Evolutionary conservation across 2,797 vertebrate species (phyloP).

Genomic region (Pachyuromys duprasi): DNA sequence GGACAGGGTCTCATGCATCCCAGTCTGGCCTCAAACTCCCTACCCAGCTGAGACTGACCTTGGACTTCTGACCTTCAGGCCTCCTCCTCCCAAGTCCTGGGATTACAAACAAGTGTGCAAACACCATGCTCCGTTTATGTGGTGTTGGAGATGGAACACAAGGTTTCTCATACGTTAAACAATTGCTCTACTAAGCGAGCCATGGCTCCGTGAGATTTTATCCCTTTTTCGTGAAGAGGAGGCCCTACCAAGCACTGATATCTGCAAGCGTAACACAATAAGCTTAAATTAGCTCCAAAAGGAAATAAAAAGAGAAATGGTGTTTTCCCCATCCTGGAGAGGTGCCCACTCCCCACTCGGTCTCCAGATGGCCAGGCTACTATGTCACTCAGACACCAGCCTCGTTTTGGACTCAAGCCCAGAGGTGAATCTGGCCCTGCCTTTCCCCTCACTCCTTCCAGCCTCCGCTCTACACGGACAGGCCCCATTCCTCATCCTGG

Average conservation of each 20-base stretch:
- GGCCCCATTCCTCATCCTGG: not conserved
- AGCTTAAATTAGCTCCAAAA: slow-evolving; percentile 5
- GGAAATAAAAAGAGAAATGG: not conserved
- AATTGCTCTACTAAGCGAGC: not conserved
- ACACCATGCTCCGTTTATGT: not conserved
- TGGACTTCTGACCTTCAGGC: not conserved
- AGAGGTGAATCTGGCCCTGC: not conserved
- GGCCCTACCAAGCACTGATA: not conserved
- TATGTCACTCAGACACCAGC: not conserved
- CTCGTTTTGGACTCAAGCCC: not conserved
- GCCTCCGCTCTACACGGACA: not conserved
- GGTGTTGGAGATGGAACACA: not conserved
- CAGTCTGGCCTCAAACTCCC: not conserved
- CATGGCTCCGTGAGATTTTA: not conserved
- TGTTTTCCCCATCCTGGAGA: not conserved
- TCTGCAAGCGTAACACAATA: not conserved
- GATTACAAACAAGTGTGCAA: not conserved
- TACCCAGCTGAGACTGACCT: not conserved
- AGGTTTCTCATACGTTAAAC: not conserved
- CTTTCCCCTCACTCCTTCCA: not conserved
- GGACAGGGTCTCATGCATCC: not conserved
- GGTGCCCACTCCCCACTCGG: not conserved
- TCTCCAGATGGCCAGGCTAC: not conserved
- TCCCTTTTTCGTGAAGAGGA: not conserved
- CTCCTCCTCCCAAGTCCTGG: not conserved